Base-by-base conservation (phyloP, 2,797 vertebrate species). In the Coracias cyanogaster region DNA sequence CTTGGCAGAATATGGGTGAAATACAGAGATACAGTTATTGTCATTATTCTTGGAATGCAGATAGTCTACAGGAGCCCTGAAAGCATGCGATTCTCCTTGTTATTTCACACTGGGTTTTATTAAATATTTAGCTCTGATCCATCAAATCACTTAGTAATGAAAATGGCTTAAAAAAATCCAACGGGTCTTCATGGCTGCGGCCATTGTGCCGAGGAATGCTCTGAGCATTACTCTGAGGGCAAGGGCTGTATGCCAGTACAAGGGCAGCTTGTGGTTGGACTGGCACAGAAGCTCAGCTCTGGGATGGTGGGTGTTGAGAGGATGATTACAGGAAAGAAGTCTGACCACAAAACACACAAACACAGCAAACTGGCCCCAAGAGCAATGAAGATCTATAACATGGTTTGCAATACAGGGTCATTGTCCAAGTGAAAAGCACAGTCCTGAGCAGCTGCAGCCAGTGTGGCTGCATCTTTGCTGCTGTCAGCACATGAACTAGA, bases 121-220 rank as follows among this genome's bases (percentile, higher is more conserved):
- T n/a, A 74, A 93, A 85, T 7, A 55, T 58, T 79, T 65, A 78
- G 5, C 58, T 82, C 51, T 25, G 7, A 55, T 64, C 33, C 49
- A 83, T 10, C 46, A 31, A 54, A 58, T 26, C 41, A 64, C 48
- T 58, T 84, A 45, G 19, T 39, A 52, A 76, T 31, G 54, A 71
- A 65, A 2, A 14, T 3, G 26, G 21, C 18, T 69, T 69, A 13
- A 37, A 46, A 73, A 67, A 71, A 33, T 39, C 52, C 35, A 52
- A 71, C 24, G 19, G 21, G 26, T 67, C 21, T 25, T 37, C 28
- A 16, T 7, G n/a, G 31, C 31, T 79, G 33, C 25, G 55, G n/a
- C n/a, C 55, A 52, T 16, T 1, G 4, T 28, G 37, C 31, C 0
- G 2, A 72, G 49, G 49, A 72, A 58, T 0, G 1, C 31, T 33